These are phyloP conservation scores for Calliphora vomitoria DNA, from an alignment of 2,888 invertebrate species.

Conservation along the genomic window DNA sequence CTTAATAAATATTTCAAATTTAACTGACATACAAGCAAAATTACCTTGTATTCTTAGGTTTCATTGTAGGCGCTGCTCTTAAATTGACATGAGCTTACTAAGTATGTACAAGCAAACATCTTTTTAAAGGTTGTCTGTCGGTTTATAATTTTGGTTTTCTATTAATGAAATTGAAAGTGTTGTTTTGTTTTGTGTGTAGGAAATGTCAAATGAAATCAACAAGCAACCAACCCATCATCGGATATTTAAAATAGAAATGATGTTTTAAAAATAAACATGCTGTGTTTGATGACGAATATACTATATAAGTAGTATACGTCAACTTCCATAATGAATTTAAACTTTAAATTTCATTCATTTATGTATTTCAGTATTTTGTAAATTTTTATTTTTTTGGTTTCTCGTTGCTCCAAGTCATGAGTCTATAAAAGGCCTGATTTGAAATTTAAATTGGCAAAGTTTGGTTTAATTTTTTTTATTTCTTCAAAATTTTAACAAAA, in stretches of 20 bases:
- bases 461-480: conserved; percentile 35
- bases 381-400: not conserved
- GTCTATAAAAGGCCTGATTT: conserved; percentile 59
- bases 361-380: conserved; percentile 8
- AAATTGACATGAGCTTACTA: not conserved
- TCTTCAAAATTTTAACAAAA: conserved; percentile 30
- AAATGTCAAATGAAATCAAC: conserved; percentile 59
- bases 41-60: not conserved
- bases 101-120: not conserved
- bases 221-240: conserved; percentile 20
- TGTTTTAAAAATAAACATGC: conserved; percentile 41
- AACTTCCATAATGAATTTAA: conserved; percentile 14
- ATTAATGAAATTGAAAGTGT: conserved; percentile 64
- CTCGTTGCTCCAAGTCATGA: not conserved
- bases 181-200: conserved; percentile 51
- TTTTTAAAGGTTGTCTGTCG: conserved; percentile 16
- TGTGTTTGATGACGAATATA: conserved; percentile 21
- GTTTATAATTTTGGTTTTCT: not conserved
- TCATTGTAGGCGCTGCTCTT: conserved; percentile 45
- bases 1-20: not conserved
- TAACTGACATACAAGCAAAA: not conserved
- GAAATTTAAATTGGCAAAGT: conserved; percentile 67
- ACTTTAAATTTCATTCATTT: conserved; percentile 26
- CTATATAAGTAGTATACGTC: not conserved
- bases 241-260: conserved; percentile 34